Evolutionary conservation across 2,888 invertebrate species (phyloP).

Genomic region (Agrilus mali): DNA sequence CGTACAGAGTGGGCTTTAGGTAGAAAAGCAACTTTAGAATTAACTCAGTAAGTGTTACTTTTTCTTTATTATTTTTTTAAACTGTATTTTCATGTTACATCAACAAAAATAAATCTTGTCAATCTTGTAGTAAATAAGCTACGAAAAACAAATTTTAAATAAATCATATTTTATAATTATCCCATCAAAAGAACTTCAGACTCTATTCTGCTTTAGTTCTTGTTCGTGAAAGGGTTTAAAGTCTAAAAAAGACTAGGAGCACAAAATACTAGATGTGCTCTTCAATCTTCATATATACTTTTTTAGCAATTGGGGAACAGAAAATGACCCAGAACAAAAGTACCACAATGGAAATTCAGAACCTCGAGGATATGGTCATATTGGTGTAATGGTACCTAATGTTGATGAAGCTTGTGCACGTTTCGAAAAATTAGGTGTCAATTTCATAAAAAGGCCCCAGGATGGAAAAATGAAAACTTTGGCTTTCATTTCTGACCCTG

Average conservation of each 20-base stretch:
- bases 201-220: no score
- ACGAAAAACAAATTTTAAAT: no score
- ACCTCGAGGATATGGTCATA: conserved; percentile 83
- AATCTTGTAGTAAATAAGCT: no score
- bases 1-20: conserved; percentile 66
- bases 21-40: conserved; percentile 76
- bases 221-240: no score
- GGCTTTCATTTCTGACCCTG: conserved; percentile 91
- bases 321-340: conserved; percentile 59
- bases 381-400: conserved; percentile 82
- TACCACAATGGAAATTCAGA: conserved; percentile 89
- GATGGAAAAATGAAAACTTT: conserved; percentile 91
- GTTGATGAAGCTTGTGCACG: conserved; percentile 74
- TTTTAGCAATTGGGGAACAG: conserved; percentile 91
- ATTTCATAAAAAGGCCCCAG: conserved; percentile 79
- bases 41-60: conserved; percentile 68
- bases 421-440: conserved; percentile 75
- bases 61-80: no score
- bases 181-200: no score
- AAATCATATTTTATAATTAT: no score
- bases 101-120: no score
- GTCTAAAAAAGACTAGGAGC: no score
- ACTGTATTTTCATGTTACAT: no score
- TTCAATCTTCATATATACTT: conserved; percentile 2
- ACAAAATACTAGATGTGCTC: no score